A percentile compares a stretch with the other conserved stretches of the same genome.
These are phyloP conservation scores for Euglossa dilemma DNA, from an alignment of 1,140 invertebrate species.

Conservation along the genomic window DNA sequence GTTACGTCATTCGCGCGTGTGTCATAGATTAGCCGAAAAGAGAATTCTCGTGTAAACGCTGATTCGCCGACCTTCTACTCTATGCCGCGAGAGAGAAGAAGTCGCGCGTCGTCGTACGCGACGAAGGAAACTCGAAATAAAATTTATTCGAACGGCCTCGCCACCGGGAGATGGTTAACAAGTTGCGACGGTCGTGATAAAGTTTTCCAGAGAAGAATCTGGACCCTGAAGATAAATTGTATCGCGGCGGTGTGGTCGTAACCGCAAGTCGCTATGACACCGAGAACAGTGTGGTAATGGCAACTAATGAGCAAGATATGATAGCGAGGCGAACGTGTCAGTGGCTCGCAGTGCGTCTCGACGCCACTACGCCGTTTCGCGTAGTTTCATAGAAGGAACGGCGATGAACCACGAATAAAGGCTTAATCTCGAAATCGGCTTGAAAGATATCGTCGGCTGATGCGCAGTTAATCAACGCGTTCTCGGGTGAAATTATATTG, in stretches of 20 bases:
- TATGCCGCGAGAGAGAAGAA: background rate
- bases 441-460: background rate
- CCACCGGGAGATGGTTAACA: background rate
- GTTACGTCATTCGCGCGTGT: constrained; percentile 39
- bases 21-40: constrained; percentile 39
- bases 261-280: constrained; percentile 53
- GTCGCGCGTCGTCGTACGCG: background rate
- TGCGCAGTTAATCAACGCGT: background rate
- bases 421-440: background rate
- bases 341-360: background rate
- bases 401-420: background rate
- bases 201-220: constrained; percentile 25
- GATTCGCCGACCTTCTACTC: background rate
- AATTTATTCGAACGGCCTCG: background rate
- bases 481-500: background rate
- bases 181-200: constrained; percentile 14
- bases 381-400: background rate
- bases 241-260: constrained; percentile 38
- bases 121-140: background rate
- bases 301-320: constrained; percentile 58
- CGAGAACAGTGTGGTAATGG: constrained; percentile 39
- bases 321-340: constrained; percentile 44
- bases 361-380: background rate
- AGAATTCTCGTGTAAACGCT: constrained; percentile 37
- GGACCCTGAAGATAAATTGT: constrained; percentile 55